phyloP scores from a whole-genome alignment of 2,888 invertebrate genomes.

The Fragum whitleyi region DNA sequence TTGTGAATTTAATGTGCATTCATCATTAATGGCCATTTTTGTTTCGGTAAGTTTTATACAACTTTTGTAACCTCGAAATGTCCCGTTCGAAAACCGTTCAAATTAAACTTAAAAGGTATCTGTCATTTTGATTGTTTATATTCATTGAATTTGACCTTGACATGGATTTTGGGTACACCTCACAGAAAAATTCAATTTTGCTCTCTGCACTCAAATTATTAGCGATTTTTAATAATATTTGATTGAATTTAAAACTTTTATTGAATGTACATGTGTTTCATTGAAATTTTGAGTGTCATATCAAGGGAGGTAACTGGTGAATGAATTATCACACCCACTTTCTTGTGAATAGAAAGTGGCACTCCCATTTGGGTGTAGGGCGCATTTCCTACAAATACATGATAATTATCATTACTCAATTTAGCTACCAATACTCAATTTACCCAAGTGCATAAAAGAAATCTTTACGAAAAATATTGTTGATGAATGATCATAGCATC shows the following conservation, averaged over 20 bases:
- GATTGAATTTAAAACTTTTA: not conserved
- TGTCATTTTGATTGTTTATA: conserved; percentile 18
- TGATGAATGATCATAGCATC: too few species aligned
- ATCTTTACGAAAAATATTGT: too few species aligned
- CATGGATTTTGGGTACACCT: not conserved
- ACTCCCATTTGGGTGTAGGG: too few species aligned
- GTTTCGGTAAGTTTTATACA: conserved; percentile 47
- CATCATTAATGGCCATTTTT: conserved; percentile 33
- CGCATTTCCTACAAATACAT: too few species aligned
- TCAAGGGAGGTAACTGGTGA: not conserved
- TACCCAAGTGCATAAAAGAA: too few species aligned
- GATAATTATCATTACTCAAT: too few species aligned
- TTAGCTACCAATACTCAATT: too few species aligned
- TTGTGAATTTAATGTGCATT: conserved; percentile 4
- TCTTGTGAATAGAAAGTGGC: not conserved
- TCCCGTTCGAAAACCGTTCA: conserved; percentile 52
- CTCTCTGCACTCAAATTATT: not conserved
- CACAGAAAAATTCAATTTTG: not conserved
- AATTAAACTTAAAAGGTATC: conserved; percentile 42
- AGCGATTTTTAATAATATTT: not conserved
- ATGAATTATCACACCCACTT: conserved; percentile 18
- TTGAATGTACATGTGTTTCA: conserved; percentile 30
- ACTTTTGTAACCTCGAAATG: conserved; percentile 1
- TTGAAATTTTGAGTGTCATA: conserved; percentile 6
- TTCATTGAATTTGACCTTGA: not conserved